Percentiles rank a stretch among this genome's conserved stretches.
These are phyloP conservation scores for Rhagophthalmus giganteus DNA, from an alignment of 2,888 invertebrate species.

Conservation along the genomic window DNA sequence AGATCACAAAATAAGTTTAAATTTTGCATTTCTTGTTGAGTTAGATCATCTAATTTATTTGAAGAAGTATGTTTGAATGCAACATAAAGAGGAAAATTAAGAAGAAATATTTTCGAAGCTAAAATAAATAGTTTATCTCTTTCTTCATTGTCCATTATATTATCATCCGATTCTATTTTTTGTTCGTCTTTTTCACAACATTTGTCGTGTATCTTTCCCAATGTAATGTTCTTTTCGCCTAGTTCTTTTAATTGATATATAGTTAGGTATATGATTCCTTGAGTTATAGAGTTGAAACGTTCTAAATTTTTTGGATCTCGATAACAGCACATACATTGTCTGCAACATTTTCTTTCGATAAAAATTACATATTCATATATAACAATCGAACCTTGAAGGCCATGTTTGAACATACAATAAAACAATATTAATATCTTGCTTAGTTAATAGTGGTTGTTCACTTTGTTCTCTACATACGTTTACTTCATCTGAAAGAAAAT, in stretches of 20 bases:
- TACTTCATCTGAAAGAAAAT: constrained; percentile 70
- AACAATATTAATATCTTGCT: constrained; percentile 81
- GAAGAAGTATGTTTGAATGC: constrained; percentile 84
- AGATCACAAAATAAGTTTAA: constrained; percentile 85
- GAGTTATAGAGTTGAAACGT: constrained; percentile 84
- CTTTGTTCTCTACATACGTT: constrained; percentile 76
- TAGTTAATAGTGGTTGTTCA: constrained; percentile 73
- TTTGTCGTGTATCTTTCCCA: constrained; percentile 44
- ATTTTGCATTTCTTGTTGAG: constrained; percentile 80
- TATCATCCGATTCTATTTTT: constrained; percentile 48
- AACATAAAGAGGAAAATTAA: constrained; percentile 87
- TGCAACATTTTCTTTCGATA: too few relatives aligned
- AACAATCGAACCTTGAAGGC: constrained; percentile 91
- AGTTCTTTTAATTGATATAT: constrained; percentile 81
- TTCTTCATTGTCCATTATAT: constrained; percentile 67
- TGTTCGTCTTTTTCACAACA: constrained; percentile 49
- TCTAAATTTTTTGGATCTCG: constrained; percentile 91
- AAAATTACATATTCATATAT: too few relatives aligned
- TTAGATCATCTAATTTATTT: constrained; percentile 78
- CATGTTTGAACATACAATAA: constrained; percentile 85
- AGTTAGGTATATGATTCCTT: constrained; percentile 81
- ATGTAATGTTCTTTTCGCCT: constrained; percentile 45
- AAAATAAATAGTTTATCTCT: constrained; percentile 86
- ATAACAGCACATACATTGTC: constrained; percentile 95
- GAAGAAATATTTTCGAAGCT: constrained; percentile 83